Evolutionary conservation across 2,113 vertebrate genomes (phyloP), one percentile per base, ranked within the genome.

Genomic region (Oryzias curvinotus): DNA sequence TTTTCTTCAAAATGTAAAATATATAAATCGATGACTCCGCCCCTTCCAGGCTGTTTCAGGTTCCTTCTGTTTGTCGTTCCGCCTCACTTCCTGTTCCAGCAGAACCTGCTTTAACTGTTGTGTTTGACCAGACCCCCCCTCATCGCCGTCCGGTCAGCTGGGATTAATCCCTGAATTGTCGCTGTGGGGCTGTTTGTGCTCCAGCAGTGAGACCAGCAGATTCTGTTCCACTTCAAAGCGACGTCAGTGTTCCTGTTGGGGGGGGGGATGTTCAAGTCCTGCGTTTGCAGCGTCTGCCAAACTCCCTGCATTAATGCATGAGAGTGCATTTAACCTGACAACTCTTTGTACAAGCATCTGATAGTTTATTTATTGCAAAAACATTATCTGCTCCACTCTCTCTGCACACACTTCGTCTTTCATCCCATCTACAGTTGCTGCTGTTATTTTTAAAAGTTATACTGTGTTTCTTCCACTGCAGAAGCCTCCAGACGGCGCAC

Each of bases 151-250:
- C 30, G 8, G 6, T 36, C 7, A 36, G 7, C 30, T 36, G 6
- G 30, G 30, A 12, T 3, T 36, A 12, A 36, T 12, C 36, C 36
- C 66, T 60, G 72, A 62, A 62, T 52, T 80, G 77, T 43, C 80
- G 78, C 80, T 76, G 74, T 75, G 65, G 58, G 66, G 66, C 73
- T 74, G 77, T 78, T 85, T 83, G 77, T 75, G 79, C 82, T 68
- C 82, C 77, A 80, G 17, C 74, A 54, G 79, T 82, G 84, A 87
- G 84, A 67, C 82, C 85, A 79, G 85, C 81, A 76, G 81, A 87
- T 71, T 79, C 83, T n/a, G n/a, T n/a, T 84, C 79, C 79, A 85
- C 81, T 82, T 87, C 72, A 73, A 67, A 71, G 62, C 50, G 44
- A 53, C 60, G 14, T 50, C 28, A 41, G 64, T 46, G 7, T 52